These are phyloP conservation scores for Physocephala rufipes DNA, from an alignment of 2,888 invertebrate species.

Conservation along the genomic window DNA sequence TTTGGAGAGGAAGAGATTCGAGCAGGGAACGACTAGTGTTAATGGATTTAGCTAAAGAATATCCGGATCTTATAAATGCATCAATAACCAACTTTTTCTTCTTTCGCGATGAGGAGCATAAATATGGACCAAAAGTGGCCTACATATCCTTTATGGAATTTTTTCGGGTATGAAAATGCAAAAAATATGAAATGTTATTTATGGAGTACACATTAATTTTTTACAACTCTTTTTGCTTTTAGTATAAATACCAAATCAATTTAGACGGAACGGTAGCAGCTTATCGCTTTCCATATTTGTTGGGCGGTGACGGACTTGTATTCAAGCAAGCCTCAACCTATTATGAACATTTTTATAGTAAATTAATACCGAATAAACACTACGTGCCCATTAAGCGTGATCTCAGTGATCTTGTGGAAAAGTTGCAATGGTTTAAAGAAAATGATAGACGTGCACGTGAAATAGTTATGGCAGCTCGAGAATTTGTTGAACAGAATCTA, in stretches of 20 bases:
- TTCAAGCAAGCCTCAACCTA: conserved; percentile 94
- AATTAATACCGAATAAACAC: conserved; percentile 79
- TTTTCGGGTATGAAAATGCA: conserved; percentile 78
- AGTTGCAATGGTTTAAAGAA: conserved; percentile 79
- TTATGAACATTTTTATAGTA: conserved; percentile 92
- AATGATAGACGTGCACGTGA: conserved; percentile 75
- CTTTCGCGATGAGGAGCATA: conserved; percentile 82
- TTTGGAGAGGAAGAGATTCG: conserved; percentile 95
- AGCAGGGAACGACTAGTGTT: conserved; percentile 84
- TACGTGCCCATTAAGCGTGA: conserved; percentile 84
- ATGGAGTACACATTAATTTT: neutral
- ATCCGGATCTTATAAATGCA: conserved; percentile 86
- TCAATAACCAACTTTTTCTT: conserved; percentile 97
- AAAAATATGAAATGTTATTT: neutral
- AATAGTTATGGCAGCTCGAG: conserved; percentile 74
- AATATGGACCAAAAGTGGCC: conserved; percentile 86
- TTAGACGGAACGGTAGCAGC: conserved; percentile 97
- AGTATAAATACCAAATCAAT: conserved; percentile 95
- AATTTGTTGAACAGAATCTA: conserved; percentile 80
- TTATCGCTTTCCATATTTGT: conserved; percentile 90
- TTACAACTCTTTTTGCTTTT: conserved; percentile 45
- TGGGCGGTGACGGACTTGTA: conserved; percentile 87
- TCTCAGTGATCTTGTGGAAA: conserved; percentile 81
- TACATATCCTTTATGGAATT: conserved; percentile 92
- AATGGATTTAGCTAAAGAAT: conserved; percentile 77